Evolutionary conservation across 2,797 vertebrate species (phyloP).

Genomic region (Melanotaenia trifasciata): DNA sequence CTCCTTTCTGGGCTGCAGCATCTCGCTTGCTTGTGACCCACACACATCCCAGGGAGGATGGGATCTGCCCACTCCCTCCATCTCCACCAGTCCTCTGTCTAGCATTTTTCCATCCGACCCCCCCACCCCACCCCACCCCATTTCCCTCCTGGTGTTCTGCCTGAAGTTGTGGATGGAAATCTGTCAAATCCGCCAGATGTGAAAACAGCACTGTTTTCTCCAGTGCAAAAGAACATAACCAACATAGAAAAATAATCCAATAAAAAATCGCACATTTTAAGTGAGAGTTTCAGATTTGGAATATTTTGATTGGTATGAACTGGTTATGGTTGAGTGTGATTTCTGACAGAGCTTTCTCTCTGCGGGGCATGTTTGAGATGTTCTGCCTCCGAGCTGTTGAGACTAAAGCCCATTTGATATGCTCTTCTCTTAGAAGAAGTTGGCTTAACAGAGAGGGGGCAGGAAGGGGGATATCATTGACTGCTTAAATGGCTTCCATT

Average conservation of each 20-base stretch:
- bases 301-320: slow-evolving; percentile 40
- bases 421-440: slow-evolving; percentile 77
- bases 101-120: slow-evolving; percentile 70
- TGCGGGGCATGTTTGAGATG: slow-evolving; percentile 76
- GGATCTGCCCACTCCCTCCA: slow-evolving; percentile 77
- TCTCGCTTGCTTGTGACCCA: slow-evolving; percentile 83
- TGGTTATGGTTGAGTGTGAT: slow-evolving; percentile 66
- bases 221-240: slow-evolving; percentile 25
- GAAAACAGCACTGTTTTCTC: slow-evolving; percentile 29
- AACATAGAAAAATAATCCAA: slow-evolving; percentile 14
- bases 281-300: slow-evolving; percentile 49
- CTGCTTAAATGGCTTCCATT: slow-evolving; percentile 86
- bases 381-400: slow-evolving; percentile 76
- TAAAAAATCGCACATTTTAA: slow-evolving; percentile 29
- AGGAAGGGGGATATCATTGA: slow-evolving; percentile 82
- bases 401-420: slow-evolving; percentile 79
- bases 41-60: slow-evolving; percentile 75
- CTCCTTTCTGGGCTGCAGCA: slow-evolving; percentile 86
- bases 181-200: slow-evolving; percentile 58
- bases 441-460: slow-evolving; percentile 76
- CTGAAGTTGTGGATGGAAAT: slow-evolving; percentile 71
- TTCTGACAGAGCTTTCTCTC: slow-evolving; percentile 73
- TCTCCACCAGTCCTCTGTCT: slow-evolving; percentile 76
- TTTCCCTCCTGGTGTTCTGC: slow-evolving; percentile 63
- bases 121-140: slow-evolving; percentile 30